Conservation (phyloP, 2,113 vertebrate genomes). For the Solenodon paradoxus region DNA sequence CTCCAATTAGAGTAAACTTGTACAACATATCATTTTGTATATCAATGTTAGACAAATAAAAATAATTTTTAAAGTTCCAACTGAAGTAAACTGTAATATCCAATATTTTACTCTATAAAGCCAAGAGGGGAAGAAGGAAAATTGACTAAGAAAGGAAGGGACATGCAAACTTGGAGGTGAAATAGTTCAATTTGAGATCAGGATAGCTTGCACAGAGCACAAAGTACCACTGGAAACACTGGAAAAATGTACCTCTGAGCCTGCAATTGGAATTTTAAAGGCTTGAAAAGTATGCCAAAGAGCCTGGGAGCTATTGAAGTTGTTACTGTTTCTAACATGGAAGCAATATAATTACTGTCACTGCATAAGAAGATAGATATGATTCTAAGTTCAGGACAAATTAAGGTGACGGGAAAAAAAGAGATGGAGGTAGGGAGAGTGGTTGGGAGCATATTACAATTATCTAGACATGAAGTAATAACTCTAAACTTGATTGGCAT, state of each 20-base stretch:
- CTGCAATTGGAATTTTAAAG: not conserved
- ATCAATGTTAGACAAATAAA: no score
- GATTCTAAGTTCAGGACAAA: conserved; percentile 28
- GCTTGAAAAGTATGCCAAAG: not conserved
- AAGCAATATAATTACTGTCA: not conserved
- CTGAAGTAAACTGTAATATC: not conserved
- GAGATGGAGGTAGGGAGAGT: not conserved
- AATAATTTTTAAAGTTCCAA: no score
- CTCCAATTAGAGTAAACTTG: no score
- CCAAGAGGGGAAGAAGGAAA: not conserved
- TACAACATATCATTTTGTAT: no score
- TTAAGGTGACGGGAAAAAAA: not conserved
- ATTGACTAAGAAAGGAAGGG: not conserved
- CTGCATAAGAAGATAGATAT: not conserved
- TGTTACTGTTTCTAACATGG: not conserved
- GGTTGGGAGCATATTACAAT: not conserved
- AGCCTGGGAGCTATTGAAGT: not conserved
- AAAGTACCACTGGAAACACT: not conserved
- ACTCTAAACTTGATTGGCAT: not conserved
- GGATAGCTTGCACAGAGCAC: not conserved
- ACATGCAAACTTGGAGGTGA: not conserved
- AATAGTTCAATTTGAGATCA: not conserved
- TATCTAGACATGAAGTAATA: not conserved
- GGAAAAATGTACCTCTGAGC: not conserved
- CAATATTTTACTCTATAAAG: not conserved